Conservation (phyloP, 2,113 vertebrate species). For the Heliornis fulica region DNA sequence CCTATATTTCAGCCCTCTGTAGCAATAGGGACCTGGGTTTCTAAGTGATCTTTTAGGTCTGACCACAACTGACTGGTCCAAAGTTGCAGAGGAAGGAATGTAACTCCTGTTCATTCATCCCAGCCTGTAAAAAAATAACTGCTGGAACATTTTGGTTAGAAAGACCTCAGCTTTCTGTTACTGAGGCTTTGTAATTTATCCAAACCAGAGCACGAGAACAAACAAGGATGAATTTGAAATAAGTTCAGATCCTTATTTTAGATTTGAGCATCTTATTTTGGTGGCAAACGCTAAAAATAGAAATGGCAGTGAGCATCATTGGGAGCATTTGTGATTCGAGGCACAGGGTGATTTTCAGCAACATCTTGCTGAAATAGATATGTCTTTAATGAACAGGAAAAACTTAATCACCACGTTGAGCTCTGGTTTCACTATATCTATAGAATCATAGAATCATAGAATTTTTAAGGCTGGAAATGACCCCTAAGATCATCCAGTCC, state of each 20-base stretch:
- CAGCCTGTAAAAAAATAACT: background rate
- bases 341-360: background rate
- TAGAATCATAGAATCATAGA: no score
- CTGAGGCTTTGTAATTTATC: background rate
- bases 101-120: background rate
- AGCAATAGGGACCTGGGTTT: background rate
- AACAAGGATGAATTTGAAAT: background rate
- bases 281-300: background rate
- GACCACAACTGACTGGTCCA: background rate
- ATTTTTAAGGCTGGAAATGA: no score
- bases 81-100: background rate
- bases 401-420: background rate
- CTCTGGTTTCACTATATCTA: background rate
- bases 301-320: background rate
- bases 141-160: background rate
- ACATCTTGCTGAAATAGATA: background rate
- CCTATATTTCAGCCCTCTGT: background rate
- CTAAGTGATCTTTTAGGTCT: background rate
- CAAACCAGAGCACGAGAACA: background rate
- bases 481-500: no score
- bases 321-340: background rate
- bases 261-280: background rate
- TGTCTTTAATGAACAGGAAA: background rate
- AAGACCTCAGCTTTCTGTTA: background rate
- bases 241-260: background rate